Conservation (phyloP, 1,140 invertebrate species). For the Drosophila kanapiae region DNA sequence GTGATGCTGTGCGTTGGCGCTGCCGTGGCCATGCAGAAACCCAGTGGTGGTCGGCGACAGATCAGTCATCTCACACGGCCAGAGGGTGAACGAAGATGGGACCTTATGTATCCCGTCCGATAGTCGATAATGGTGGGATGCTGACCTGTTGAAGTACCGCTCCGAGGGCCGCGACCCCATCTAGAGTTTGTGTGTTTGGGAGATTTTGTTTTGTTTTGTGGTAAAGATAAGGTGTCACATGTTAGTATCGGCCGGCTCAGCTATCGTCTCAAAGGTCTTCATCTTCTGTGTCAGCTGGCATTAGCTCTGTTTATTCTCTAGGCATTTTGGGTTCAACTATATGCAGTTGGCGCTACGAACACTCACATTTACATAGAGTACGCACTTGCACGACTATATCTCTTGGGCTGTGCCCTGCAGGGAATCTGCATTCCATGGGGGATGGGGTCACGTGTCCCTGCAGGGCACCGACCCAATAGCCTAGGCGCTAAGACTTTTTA, state of each 20-base stretch:
- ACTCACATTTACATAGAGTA: constrained; percentile 63
- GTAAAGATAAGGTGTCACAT: constrained; percentile 45
- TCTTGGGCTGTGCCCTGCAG: constrained; percentile 36
- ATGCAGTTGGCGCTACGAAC: constrained; percentile 58
- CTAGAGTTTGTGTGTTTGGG: constrained; percentile 45
- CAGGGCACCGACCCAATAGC: constrained; percentile 53
- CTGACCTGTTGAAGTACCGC: constrained; percentile 85
- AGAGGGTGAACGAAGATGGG: constrained; percentile 94
- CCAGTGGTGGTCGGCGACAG: constrained; percentile 82
- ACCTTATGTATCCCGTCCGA: constrained; percentile 95
- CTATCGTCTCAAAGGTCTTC: constrained; percentile 13
- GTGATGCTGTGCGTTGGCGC: constrained; percentile 72
- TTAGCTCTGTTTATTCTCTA: constrained; percentile 53
- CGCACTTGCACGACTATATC: constrained; percentile 41
- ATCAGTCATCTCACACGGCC: constrained; percentile 85
- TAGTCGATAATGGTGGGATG: constrained; percentile 88
- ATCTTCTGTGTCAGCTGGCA: constrained; percentile 38
- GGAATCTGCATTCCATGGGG: background rate
- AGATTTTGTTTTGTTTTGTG: constrained; percentile 30
- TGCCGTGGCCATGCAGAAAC: constrained; percentile 78
- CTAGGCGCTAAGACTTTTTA: constrained; percentile 72
- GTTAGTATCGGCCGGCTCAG: constrained; percentile 48
- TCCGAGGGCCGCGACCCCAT: constrained; percentile 85
- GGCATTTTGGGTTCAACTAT: constrained; percentile 58
- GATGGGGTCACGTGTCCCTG: constrained; percentile 11